Evolutionary conservation across 2,113 vertebrate genomes (phyloP).

Genomic region (Panthera tigris): DNA sequence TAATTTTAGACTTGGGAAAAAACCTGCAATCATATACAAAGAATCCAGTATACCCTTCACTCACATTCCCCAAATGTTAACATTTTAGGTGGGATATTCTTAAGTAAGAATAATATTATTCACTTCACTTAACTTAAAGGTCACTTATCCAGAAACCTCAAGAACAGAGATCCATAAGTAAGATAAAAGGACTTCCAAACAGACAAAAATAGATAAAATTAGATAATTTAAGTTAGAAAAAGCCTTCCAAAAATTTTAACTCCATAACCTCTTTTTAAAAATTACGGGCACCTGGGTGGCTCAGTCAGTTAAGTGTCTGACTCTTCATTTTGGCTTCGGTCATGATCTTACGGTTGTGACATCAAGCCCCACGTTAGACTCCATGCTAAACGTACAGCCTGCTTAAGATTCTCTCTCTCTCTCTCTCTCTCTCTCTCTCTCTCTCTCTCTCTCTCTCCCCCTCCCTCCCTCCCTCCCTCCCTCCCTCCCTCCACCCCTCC

Average conservation of each 20-base stretch:
- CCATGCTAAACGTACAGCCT: not conserved
- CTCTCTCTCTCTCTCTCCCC: not conserved
- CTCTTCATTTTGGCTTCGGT: not conserved
- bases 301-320: not conserved
- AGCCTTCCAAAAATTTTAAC: not conserved
- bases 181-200: not conserved
- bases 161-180: conserved; percentile 9
- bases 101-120: conserved; percentile 21
- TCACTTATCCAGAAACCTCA: conserved; percentile 41
- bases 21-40: conserved; percentile 12
- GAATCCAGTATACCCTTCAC: not conserved
- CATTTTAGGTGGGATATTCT: conserved; percentile 43
- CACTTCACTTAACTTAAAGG: not conserved
- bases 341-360: not conserved
- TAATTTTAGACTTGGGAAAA: conserved; percentile 21
- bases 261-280: conserved; percentile 1
- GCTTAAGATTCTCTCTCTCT: not conserved
- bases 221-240: conserved; percentile 10
- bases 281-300: not conserved
- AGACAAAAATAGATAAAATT: conserved; percentile 16
- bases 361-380: not conserved
- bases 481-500: not conserved
- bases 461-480: no score
- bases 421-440: not conserved
- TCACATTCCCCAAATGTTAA: conserved; percentile 19